Base-by-base conservation (phyloP, 2,113 vertebrate genomes). In the Charina bottae region DNA sequence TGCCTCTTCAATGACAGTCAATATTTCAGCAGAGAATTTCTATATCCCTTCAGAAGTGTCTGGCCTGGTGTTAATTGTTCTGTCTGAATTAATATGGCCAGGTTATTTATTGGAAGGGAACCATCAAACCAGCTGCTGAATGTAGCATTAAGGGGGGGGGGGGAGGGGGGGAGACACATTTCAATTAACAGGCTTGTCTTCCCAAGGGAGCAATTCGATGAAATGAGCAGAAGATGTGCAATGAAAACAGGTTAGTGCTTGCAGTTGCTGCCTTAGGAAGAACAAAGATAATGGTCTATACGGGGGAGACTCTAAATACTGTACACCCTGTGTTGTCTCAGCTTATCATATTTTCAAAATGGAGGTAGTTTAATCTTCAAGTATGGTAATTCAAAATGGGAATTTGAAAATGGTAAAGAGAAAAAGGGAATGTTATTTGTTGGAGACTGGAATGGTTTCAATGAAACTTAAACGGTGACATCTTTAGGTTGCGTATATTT, bases 61-160 rank as follows among this genome's bases (percentile, higher is more conserved):
- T 96, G 93, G 94, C 95, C 95, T 95, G 92, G 96, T 96, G 96
- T 96, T 97, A 97, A 97, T 97, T 97, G 96, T 94, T 94, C 94
- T 96, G 95, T 96, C 96, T 95, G 96, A 96, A 97, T 96, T 97
- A 97, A 96, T 95, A 96, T 84, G 86, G 89, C 92, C 2, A 0
- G 94, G 94, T 96, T 97, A 97, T 97, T 97, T 97, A 96, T 96
- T 96, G 96, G 94, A 96, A 96, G 93, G 93, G 90, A 93, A 95
- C 94, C 95, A 96, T 96, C 96, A 97, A 96, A 91, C 89, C 94
- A 19, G 15, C 93, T 95, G 94, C 96, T 95, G 95, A 94, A 94
- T 95, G 53, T 60, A 95, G 93, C 90, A 86, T 93, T 96, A 62
- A 85, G 72, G 33, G 7, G 42, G 17, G 33, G 21, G 33, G 96